phyloP scores from a whole-genome alignment of 1,140 invertebrate species.

The Grapholita molesta region DNA sequence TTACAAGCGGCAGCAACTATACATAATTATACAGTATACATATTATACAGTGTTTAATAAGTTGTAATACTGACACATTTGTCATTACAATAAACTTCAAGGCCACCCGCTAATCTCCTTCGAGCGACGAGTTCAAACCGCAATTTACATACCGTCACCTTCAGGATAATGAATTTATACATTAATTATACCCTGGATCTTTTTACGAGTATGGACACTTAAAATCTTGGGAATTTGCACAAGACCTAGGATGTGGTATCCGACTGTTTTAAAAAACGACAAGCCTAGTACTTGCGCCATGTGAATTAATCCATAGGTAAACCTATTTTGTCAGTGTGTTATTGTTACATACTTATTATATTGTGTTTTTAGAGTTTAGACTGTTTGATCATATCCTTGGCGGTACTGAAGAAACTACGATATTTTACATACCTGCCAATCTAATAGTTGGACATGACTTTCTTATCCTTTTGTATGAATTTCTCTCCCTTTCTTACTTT shows the following conservation, averaged over 20 bases:
- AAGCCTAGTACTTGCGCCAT: not conserved
- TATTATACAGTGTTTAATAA: not conserved
- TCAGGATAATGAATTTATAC: conserved; percentile 5
- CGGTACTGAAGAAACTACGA: too few species aligned
- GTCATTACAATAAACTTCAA: conserved; percentile 1
- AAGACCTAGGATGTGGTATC: not conserved
- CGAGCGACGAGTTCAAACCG: not conserved
- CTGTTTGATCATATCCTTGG: too few species aligned
- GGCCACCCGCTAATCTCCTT: conserved; percentile 11
- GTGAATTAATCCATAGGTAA: too few species aligned
- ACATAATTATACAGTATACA: too few species aligned
- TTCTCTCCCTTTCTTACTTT: too few species aligned
- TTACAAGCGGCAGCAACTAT: not conserved
- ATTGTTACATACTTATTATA: too few species aligned
- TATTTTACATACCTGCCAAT: too few species aligned
- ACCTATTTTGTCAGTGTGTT: too few species aligned
- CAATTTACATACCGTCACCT: conserved; percentile 13
- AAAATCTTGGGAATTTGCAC: not conserved
- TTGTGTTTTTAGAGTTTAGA: too few species aligned
- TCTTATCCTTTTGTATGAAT: too few species aligned
- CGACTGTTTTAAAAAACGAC: not conserved
- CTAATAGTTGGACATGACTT: too few species aligned
- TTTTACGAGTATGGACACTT: not conserved
- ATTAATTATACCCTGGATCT: not conserved
- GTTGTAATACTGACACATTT: conserved; percentile 4